Evolutionary conservation across 2,797 vertebrate species (phyloP), one percentile per base, ranked within the genome.

Genomic region (Pipistrellus kuhlii): DNA sequence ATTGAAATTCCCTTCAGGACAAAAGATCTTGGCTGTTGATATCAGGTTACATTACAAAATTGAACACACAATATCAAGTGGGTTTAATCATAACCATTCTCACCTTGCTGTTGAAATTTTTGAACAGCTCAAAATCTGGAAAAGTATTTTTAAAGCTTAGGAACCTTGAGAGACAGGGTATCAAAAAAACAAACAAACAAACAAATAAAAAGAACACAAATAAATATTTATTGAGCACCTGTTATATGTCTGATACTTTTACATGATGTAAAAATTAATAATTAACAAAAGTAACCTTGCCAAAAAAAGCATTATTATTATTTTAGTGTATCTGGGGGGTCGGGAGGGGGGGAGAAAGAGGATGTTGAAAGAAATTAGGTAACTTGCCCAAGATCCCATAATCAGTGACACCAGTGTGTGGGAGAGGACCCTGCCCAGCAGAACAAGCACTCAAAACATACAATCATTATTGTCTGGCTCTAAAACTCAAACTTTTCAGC

Each of bases 1-100:
- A 97, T 88, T 93, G 97, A 94, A 96, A 97, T 97, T 97, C 97
- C 96, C 95, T 96, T 97, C 95, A 95, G 92, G 82, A 92, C 96
- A 92, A 92, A 92, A 96, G 95, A 96, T 94, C 85, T 94, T 90
- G 93, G 94, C 91, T 97, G 62, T 77, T 91, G 96, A 88, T 95
- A 96, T 77, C 84, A 93, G 89, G 73, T 95, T 96, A 94, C 87
- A 88, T 88, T 76, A 87, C 81, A 93, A 93, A 94, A 91, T 0
- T 23, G 69, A 96, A 94, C 86, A 66, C 6, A 76, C 25, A 71
- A 1, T 90, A 96, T 90, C 81, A 73, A 85, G 88, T 80, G 84
- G 71, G 46, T 92, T 75, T 78, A 76, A 93, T 95, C 94, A 94
- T 55, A 95, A 93, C 69, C 48, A 84, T 90, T 86, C 71, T 66